phyloP scores from a whole-genome alignment of 2,797 vertebrate species.

The Menidia menidia region DNA sequence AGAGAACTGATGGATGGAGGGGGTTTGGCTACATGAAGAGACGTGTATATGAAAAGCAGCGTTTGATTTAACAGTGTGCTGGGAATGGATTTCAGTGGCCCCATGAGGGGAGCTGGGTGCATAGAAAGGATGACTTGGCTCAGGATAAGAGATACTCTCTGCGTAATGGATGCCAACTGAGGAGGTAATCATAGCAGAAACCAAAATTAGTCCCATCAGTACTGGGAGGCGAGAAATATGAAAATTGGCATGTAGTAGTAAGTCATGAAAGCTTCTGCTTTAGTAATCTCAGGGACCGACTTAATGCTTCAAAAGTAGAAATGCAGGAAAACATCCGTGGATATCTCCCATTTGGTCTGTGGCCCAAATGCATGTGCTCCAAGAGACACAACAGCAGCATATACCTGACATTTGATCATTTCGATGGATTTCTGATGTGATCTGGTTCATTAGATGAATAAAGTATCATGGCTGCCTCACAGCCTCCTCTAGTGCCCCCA shows the following conservation, averaged over 20 bases:
- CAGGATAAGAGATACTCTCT: constrained; percentile 51
- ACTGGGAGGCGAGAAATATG: constrained; percentile 43
- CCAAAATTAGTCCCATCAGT: constrained; percentile 65
- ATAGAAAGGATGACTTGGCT: constrained; percentile 51
- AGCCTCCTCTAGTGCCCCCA: no score
- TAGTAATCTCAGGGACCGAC: constrained; percentile 23
- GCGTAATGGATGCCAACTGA: constrained; percentile 59
- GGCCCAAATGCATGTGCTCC: not conserved
- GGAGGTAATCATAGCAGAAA: constrained; percentile 60
- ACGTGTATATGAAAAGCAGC: constrained; percentile 42
- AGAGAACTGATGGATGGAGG: constrained; percentile 43
- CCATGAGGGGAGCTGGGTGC: constrained; percentile 32
- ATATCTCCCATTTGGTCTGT: not conserved
- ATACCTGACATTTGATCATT: constrained; percentile 3
- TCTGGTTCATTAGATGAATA: no score
- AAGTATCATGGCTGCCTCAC: no score
- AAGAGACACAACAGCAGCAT: constrained; percentile 9
- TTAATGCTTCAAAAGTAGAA: constrained; percentile 22
- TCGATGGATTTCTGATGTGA: no score
- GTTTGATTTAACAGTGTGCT: constrained; percentile 58
- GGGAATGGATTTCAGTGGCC: constrained; percentile 52
- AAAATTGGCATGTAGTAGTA: constrained; percentile 40
- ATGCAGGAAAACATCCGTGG: not conserved
- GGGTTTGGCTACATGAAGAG: constrained; percentile 28
- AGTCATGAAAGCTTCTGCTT: constrained; percentile 23